Evolutionary conservation across 2,113 vertebrate species (phyloP).

Genomic region (Tupaia tana): DNA sequence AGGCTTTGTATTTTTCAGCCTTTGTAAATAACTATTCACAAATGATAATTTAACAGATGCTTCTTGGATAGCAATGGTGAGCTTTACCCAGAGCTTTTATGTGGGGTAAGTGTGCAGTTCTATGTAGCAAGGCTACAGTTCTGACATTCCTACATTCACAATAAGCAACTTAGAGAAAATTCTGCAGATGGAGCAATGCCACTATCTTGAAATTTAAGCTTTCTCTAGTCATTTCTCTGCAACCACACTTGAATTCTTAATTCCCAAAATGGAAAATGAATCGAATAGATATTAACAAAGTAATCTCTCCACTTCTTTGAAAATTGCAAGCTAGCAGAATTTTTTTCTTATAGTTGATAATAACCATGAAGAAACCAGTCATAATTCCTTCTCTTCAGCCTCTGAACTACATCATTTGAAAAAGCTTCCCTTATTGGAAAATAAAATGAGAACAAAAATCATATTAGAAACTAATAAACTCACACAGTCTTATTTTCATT

Average conservation of each 20-base stretch:
- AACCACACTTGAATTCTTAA: conserved; percentile 55
- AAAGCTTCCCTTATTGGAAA: conserved; percentile 56
- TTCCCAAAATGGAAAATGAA: conserved; percentile 69
- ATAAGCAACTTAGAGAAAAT: background rate
- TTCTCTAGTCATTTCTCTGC: background rate
- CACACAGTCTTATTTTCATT: conserved; percentile 33
- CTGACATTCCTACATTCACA: background rate
- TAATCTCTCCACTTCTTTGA: conserved; percentile 63
- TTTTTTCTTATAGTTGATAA: conserved; percentile 67
- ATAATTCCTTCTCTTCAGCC: conserved; percentile 55
- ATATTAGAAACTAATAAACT: conserved; percentile 64
- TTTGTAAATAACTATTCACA: background rate
- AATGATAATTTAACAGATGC: background rate
- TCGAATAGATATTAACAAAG: conserved; percentile 73
- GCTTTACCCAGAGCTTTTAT: conserved; percentile 13
- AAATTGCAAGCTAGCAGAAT: conserved; percentile 66
- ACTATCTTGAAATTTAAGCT: background rate
- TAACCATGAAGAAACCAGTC: conserved; percentile 52
- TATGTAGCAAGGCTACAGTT: background rate
- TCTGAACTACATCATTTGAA: conserved; percentile 43
- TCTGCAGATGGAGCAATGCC: background rate
- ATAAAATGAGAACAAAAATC: conserved; percentile 54
- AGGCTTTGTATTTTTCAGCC: background rate
- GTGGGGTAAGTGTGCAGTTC: background rate
- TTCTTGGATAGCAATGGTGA: background rate